Evolutionary conservation across 2,113 vertebrate genomes (phyloP).

Genomic region (Chlorodrepanis virens): DNA sequence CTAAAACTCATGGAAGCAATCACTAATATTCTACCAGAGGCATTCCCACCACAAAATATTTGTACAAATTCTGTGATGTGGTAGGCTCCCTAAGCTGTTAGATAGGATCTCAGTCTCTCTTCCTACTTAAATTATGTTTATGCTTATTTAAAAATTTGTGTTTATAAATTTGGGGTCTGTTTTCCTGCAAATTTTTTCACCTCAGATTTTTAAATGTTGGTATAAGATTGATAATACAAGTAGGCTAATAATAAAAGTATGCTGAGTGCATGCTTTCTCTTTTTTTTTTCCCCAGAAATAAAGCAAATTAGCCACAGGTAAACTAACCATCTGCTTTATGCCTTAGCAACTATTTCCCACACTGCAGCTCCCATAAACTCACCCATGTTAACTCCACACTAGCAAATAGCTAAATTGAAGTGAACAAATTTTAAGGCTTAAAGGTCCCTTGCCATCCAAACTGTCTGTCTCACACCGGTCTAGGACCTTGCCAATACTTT

Average conservation of each 20-base stretch:
- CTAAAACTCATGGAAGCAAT: not conserved
- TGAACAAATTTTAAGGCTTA: not conserved
- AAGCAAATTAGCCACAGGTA: not conserved
- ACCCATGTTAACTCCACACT: not conserved
- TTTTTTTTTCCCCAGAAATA: not conserved
- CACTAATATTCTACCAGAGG: not conserved
- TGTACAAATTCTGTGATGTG: not conserved
- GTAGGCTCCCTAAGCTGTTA: not conserved
- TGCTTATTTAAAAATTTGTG: not conserved
- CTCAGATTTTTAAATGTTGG: not conserved
- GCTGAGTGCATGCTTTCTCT: rapidly evolving
- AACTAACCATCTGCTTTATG: not conserved
- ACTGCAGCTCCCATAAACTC: not conserved
- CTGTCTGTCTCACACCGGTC: rapidly evolving
- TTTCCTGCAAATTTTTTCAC: not conserved
- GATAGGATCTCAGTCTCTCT: not conserved
- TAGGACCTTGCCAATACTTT: not conserved
- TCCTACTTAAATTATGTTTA: not conserved
- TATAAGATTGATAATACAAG: not conserved
- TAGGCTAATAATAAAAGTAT: not conserved
- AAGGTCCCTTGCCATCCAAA: not conserved
- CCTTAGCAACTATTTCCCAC: not conserved
- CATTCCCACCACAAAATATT: not conserved
- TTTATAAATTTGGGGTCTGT: not conserved
- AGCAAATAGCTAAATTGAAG: not conserved